These are phyloP conservation scores for Morus bassanus DNA, from an alignment of 2,797 vertebrate species.

Conservation along the genomic window DNA sequence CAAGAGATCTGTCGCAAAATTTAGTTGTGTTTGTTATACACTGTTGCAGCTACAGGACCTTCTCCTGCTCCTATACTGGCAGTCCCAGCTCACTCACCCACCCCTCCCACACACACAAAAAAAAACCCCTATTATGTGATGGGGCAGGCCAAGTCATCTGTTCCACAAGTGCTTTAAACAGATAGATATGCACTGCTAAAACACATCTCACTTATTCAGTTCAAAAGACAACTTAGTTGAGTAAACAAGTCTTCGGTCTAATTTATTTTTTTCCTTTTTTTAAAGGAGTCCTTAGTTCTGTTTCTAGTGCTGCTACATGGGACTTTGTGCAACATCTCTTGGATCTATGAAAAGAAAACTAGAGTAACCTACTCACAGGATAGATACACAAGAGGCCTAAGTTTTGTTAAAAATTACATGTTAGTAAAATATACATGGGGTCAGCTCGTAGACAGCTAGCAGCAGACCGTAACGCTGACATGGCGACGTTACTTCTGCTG, in stretches of 20 bases:
- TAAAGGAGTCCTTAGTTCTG: neutral
- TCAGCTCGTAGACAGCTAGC: neutral
- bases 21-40: neutral
- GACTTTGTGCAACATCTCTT: neutral
- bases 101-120: too few relatives aligned
- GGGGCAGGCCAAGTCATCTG: neutral
- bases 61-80: neutral
- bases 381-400: neutral
- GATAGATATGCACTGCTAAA: neutral
- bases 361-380: neutral
- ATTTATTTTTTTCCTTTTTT: neutral
- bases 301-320: neutral
- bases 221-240: neutral
- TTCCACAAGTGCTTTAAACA: neutral
- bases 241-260: neutral
- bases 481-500: accelerated
- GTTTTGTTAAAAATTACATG: neutral
- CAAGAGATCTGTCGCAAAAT: neutral
- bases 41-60: neutral
- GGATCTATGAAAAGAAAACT: neutral
- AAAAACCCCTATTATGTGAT: neutral
- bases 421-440: neutral
- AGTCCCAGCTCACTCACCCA: neutral
- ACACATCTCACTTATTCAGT: neutral
- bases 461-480: neutral